Evolutionary conservation across 2,888 invertebrate genomes (phyloP), one percentile per base, ranked within the genome.

Genomic region (Drosophila testacea): DNA sequence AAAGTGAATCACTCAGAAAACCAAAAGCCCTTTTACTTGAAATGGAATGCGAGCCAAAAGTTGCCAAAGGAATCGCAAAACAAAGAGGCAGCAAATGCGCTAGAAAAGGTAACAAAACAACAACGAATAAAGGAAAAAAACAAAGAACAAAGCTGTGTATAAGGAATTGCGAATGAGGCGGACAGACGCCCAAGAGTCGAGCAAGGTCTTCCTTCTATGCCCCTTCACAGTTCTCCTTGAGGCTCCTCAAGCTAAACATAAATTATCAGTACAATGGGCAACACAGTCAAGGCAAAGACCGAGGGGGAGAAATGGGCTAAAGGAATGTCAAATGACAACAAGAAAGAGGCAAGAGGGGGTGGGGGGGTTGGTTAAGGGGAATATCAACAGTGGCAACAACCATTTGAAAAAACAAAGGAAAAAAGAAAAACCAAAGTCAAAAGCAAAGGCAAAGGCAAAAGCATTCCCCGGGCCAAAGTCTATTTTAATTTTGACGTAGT

Each of bases 401-500:
- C 39, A 52, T 32, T 48, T 48, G 16, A 39, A 54, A 61, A 6
- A 51, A 32, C 34, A 44, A 42, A 13, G 16, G 13, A 34, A 16
- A 22, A n/a, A 42, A 16, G 13, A 13, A 27, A 30, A 50, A 16
- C 1, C 32, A 55, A 28, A 34, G 30, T 11, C 22, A 46, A 63
- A 11, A 4, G 38, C 44, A 28, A 42, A 48, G 36, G 48, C 42
- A 55, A 47, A 16, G 22, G 22, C 22, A 22, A 64, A 64, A 59
- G 51, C 63, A 64, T 62, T 47, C 54, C 65, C 48, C 57, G 60
- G 70, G 75, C 59, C 76, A 80, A 69, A 83, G 86, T 85, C 85
- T 83, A 83, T 85, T 83, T 84, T 73, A 76, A 83, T 85, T 83
- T 81, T 83, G 85, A 79, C 79, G 83, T 83, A 75, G 77, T 79